Percentiles rank a stretch among this genome's conserved stretches.
phyloP scores from a whole-genome alignment of 2,113 vertebrate species.

The Ramphastos sulfuratus region DNA sequence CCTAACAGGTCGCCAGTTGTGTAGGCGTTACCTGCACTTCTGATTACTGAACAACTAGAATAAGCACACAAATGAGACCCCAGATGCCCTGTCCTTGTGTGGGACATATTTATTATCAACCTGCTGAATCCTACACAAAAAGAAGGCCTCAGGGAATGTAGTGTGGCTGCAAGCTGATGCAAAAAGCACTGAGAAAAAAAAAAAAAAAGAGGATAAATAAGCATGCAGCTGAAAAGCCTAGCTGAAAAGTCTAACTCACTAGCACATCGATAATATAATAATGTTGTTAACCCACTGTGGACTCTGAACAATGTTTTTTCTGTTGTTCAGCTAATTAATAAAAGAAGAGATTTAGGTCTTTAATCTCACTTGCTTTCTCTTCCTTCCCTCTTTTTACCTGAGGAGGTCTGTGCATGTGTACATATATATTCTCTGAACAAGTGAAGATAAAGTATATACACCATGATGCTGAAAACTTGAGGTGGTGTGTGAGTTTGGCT shows the following conservation, averaged over 20 bases:
- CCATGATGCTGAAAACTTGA: neutral
- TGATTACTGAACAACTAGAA: slow-evolving; percentile 45
- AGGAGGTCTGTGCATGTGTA: neutral
- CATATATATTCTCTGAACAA: slow-evolving; percentile 7
- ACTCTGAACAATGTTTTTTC: slow-evolving; percentile 32
- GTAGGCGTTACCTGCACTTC: neutral
- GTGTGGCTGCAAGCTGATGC: neutral
- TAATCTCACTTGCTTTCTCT: slow-evolving; percentile 32
- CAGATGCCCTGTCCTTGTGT: slow-evolving; percentile 13
- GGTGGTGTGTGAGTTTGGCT: neutral
- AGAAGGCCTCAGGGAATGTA: slow-evolving; percentile 22
- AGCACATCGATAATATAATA: slow-evolving; percentile 68
- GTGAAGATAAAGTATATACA: neutral
- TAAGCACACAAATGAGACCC: slow-evolving; percentile 18
- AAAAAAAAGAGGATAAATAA: slow-evolving; percentile 2
- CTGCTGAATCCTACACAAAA: slow-evolving; percentile 41
- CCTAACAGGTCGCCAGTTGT: neutral
- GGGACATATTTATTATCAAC: slow-evolving; percentile 58
- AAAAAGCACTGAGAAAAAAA: neutral
- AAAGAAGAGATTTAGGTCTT: slow-evolving; percentile 65
- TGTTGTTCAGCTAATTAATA: slow-evolving; percentile 68
- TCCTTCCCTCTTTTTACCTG: slow-evolving; percentile 25
- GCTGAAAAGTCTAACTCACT: slow-evolving; percentile 7
- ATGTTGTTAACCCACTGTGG: slow-evolving; percentile 24
- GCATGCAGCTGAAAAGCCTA: slow-evolving; percentile 29